Percentiles rank a stretch among this genome's conserved stretches.
These are phyloP conservation scores for Trichogramma dendrolimi DNA, from an alignment of 2,888 invertebrate genomes.

Conservation along the genomic window DNA sequence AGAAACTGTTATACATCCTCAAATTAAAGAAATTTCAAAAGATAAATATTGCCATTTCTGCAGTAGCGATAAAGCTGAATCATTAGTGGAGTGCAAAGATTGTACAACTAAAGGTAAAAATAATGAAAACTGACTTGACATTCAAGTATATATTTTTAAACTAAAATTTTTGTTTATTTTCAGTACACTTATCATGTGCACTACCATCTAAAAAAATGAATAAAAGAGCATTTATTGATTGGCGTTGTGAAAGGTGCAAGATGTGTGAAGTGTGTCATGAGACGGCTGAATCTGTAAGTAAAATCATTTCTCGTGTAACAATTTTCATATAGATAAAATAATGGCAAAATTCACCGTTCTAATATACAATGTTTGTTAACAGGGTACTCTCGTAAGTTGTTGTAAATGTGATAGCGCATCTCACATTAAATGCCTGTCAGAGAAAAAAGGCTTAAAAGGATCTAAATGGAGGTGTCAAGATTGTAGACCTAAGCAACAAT, in stretches of 20 bases:
- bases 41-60: slow-evolving; percentile 46
- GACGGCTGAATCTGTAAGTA: slow-evolving; percentile 69
- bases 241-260: slow-evolving; percentile 89
- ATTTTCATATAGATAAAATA: too few relatives aligned
- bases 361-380: slow-evolving; percentile 23
- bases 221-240: slow-evolving; percentile 65
- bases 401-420: slow-evolving; percentile 81
- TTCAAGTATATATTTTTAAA: slow-evolving; percentile 16
- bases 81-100: slow-evolving; percentile 66
- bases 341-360: not conserved
- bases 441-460: slow-evolving; percentile 58
- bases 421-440: slow-evolving; percentile 76
- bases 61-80: slow-evolving; percentile 54
- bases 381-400: slow-evolving; percentile 74
- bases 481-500: slow-evolving; percentile 51
- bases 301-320: too few relatives aligned
- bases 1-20: slow-evolving; percentile 35
- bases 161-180: slow-evolving; percentile 31
- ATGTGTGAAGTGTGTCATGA: slow-evolving; percentile 79
- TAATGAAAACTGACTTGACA: slow-evolving; percentile 9
- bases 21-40: slow-evolving; percentile 42
- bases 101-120: slow-evolving; percentile 66
- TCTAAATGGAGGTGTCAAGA: slow-evolving; percentile 71
- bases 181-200: slow-evolving; percentile 67
- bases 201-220: slow-evolving; percentile 63